Conservation (phyloP, 2,113 vertebrate genomes). For the Hippocampus comes region DNA sequence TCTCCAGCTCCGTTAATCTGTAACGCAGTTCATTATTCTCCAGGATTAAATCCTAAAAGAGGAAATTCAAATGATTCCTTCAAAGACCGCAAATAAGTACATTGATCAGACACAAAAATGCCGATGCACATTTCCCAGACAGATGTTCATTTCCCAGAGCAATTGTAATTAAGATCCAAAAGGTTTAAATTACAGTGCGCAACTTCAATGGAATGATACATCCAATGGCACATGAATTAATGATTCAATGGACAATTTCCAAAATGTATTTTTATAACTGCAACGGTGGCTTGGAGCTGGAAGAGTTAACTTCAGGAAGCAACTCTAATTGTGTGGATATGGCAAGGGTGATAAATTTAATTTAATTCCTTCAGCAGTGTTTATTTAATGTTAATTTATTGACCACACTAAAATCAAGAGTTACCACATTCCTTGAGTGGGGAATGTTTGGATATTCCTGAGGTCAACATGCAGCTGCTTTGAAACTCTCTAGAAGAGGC, state of each 20-base stretch:
- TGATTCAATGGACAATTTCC: too few species aligned
- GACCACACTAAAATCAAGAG: conserved; percentile 3
- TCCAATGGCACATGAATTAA: background rate
- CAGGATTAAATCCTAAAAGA: conserved; percentile 82
- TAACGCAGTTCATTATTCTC: conserved; percentile 87
- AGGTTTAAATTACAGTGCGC: background rate
- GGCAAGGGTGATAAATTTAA: background rate
- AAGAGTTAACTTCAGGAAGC: too few species aligned
- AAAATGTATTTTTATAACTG: too few species aligned
- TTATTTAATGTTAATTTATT: background rate
- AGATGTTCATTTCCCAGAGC: background rate
- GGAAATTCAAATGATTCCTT: background rate
- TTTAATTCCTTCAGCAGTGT: background rate
- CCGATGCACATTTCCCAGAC: background rate
- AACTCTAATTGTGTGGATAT: too few species aligned
- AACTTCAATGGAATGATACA: background rate
- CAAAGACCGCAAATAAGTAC: background rate
- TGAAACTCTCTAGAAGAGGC: background rate
- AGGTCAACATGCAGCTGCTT: conserved; percentile 24
- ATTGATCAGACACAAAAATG: background rate
- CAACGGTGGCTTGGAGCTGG: too few species aligned
- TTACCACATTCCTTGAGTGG: background rate
- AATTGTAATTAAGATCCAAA: background rate
- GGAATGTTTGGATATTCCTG: background rate
- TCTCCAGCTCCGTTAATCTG: conserved; percentile 87